These are phyloP conservation scores for Dipodomys ordii DNA, from an alignment of 2,113 vertebrate species.

Conservation along the genomic window DNA sequence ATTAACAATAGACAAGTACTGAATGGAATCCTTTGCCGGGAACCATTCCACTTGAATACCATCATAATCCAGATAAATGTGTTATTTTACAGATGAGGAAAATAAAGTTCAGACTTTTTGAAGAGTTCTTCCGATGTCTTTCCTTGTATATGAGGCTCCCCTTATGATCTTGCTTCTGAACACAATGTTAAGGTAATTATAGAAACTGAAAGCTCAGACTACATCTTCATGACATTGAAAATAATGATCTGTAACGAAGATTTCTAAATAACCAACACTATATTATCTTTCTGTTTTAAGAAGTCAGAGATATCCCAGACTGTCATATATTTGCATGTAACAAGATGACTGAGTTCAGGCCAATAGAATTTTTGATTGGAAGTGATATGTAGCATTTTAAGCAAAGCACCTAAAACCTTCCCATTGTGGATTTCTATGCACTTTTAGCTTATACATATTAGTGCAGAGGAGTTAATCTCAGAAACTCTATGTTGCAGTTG, in stretches of 20 bases:
- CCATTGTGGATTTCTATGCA: neutral
- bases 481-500: neutral
- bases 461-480: neutral
- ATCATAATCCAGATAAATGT: neutral
- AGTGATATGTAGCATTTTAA: neutral
- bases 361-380: neutral
- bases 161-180: constrained; percentile 1
- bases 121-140: neutral
- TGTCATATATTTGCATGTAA: neutral
- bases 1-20: neutral
- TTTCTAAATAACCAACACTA: neutral
- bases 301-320: neutral
- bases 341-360: neutral
- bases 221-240: constrained; percentile 27
- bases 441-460: neutral
- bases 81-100: neutral
- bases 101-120: neutral
- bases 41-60: neutral
- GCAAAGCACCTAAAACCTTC: neutral
- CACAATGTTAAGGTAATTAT: neutral
- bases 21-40: neutral
- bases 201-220: neutral
- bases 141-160: neutral
- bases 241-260: neutral
- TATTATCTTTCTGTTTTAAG: neutral